Percentiles rank a stretch among this genome's conserved stretches.
Conservation (phyloP, 1,140 invertebrate species). For the Holotrichia oblita region DNA sequence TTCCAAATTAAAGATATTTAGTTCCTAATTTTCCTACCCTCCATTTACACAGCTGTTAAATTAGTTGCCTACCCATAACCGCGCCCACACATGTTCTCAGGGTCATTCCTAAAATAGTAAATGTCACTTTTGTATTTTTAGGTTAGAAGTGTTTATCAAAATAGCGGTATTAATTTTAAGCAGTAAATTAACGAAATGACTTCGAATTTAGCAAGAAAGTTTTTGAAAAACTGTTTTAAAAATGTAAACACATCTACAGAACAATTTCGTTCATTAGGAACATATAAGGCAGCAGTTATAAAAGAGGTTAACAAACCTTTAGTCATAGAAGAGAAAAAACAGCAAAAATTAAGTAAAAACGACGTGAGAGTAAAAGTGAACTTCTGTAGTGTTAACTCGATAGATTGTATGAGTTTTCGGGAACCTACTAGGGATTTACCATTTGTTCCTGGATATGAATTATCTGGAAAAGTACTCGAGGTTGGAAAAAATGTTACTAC, state of each 20-base stretch:
- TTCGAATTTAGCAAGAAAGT: conserved; percentile 38
- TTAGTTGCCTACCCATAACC: background rate
- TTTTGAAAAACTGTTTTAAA: conserved; percentile 37
- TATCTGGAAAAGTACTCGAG: conserved; percentile 63
- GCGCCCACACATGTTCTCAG: background rate
- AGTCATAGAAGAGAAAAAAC: conserved; percentile 57
- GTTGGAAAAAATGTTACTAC: conserved; percentile 56
- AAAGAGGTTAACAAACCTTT: conserved; percentile 61
- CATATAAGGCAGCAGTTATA: conserved; percentile 63
- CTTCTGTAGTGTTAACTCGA: conserved; percentile 67
- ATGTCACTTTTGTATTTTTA: conserved; percentile 8
- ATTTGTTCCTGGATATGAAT: conserved; percentile 66
- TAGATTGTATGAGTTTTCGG: conserved; percentile 63
- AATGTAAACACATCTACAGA: conserved; percentile 20
- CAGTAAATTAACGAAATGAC: conserved; percentile 40
- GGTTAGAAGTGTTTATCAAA: background rate
- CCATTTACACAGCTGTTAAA: background rate
- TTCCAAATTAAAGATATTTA: no score
- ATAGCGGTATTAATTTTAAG: conserved; percentile 1
- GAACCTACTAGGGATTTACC: conserved; percentile 62
- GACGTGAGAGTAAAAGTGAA: conserved; percentile 63
- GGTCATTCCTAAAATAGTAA: background rate
- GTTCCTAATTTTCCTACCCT: no score
- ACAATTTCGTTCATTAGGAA: conserved; percentile 42
- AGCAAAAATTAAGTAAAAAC: conserved; percentile 57